Evolutionary conservation across 2,888 invertebrate genomes (phyloP).

Genomic region (Sinohyriopsis cumingii): DNA sequence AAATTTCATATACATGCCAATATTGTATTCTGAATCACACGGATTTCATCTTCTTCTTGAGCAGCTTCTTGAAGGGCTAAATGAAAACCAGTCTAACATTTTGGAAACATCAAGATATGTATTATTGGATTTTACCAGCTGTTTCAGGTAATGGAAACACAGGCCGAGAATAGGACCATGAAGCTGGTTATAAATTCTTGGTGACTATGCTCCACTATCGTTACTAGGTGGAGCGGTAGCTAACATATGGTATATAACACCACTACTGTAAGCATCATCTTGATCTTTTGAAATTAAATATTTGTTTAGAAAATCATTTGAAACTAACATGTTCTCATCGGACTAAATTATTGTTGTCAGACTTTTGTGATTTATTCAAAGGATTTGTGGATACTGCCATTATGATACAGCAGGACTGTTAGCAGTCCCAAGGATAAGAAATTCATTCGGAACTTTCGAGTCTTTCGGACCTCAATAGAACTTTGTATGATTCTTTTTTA

Average conservation of each 20-base stretch:
- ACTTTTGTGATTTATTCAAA: too few species aligned
- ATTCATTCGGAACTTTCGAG: too few species aligned
- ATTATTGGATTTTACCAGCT: slow-evolving; percentile 53
- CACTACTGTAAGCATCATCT: slow-evolving; percentile 54
- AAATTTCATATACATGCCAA: too few species aligned
- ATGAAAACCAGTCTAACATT: slow-evolving; percentile 44
- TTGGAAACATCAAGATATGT: slow-evolving; percentile 53
- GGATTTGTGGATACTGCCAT: too few species aligned
- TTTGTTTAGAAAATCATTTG: too few species aligned
- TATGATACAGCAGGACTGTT: too few species aligned
- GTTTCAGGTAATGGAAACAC: slow-evolving; percentile 51
- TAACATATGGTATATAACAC: slow-evolving; percentile 53
- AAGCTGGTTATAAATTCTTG: slow-evolving; percentile 43
- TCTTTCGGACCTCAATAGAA: too few species aligned
- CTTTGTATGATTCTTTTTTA: too few species aligned
- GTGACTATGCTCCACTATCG: slow-evolving; percentile 44
- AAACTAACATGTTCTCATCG: too few species aligned
- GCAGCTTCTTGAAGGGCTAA: slow-evolving; percentile 42
- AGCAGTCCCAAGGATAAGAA: too few species aligned
- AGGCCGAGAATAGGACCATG: slow-evolving; percentile 47
- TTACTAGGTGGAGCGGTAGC: slow-evolving; percentile 49
- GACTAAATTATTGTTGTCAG: too few species aligned
- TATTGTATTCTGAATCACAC: slow-evolving; percentile 34
- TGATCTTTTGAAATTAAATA: slow-evolving; percentile 41
- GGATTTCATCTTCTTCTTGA: slow-evolving; percentile 23